Evolutionary conservation across 2,888 invertebrate genomes (phyloP).

Genomic region (Euplexia lucipara): DNA sequence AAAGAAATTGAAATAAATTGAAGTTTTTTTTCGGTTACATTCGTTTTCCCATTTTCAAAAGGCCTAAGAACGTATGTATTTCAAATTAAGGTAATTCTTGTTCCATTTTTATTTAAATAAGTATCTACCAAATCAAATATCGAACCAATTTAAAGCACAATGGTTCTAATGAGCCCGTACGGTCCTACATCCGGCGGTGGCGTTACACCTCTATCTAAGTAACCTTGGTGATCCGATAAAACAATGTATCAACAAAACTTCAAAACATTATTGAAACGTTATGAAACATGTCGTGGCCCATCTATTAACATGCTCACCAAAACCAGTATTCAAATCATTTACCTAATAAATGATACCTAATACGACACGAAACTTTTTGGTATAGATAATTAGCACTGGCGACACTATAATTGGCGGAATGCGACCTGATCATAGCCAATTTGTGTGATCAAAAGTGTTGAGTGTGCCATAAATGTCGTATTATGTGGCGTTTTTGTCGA

Average conservation of each 20-base stretch:
- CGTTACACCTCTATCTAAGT: slow-evolving; percentile 20
- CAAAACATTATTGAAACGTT: slow-evolving; percentile 73
- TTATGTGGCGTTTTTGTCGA: neutral
- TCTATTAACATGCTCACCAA: slow-evolving; percentile 73
- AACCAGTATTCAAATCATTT: slow-evolving; percentile 72
- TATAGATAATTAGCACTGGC: slow-evolving; percentile 54
- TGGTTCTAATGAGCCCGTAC: neutral
- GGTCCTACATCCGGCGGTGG: slow-evolving; percentile 3
- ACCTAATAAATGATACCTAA: slow-evolving; percentile 68
- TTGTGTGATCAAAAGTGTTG: slow-evolving; percentile 33
- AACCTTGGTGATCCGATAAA: slow-evolving; percentile 62
- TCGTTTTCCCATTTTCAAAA: no score
- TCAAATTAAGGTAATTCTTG: no score
- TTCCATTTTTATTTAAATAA: no score
- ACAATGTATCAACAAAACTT: slow-evolving; percentile 55
- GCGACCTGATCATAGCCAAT: slow-evolving; percentile 59
- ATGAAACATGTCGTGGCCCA: slow-evolving; percentile 74
- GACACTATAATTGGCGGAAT: slow-evolving; percentile 59
- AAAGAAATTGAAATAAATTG: no score
- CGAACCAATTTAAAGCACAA: neutral
- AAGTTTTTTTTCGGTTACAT: no score
- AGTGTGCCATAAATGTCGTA: slow-evolving; percentile 18
- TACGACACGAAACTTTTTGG: slow-evolving; percentile 46
- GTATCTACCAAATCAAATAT: no score
- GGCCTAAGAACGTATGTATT: no score